Conservation (phyloP, 2,797 vertebrate genomes). For the Babyrousa celebensis region DNA sequence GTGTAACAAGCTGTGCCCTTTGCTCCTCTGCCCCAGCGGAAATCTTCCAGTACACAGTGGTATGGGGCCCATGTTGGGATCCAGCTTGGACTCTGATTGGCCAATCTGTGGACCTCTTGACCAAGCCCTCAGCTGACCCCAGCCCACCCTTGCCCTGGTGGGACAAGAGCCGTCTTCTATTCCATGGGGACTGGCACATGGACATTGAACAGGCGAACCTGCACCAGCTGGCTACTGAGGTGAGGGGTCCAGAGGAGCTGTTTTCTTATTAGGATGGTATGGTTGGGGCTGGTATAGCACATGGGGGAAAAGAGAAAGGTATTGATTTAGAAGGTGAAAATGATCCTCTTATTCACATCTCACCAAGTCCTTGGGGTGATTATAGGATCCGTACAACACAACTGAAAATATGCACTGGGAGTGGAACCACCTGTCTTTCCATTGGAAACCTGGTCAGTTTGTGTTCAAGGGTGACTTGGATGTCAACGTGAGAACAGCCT, state of each 20-base stretch:
- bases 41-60: conserved; percentile 97
- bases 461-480: conserved; percentile 97
- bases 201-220: conserved; percentile 98
- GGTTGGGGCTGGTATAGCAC: neutral
- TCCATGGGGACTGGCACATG: conserved; percentile 97
- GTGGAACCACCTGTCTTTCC: conserved; percentile 97
- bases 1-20: neutral
- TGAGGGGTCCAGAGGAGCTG: conserved; percentile 82
- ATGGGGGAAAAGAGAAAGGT: neutral
- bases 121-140: conserved; percentile 97
- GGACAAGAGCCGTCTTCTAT: conserved; percentile 98
- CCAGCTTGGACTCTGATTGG: conserved; percentile 98
- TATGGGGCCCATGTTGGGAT: conserved; percentile 99
- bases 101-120: conserved; percentile 97
- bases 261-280: neutral
- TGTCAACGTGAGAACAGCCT: conserved; percentile 98
- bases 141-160: conserved; percentile 97
- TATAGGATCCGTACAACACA: conserved; percentile 99
- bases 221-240: conserved; percentile 98
- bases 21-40: conserved; percentile 91
- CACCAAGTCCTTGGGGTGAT: conserved; percentile 55
- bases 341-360: neutral
- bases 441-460: conserved; percentile 98
- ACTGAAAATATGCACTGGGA: conserved; percentile 99
- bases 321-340: neutral